These are phyloP conservation scores for Oxycera nigricornis DNA, from an alignment of 2,888 invertebrate genomes.

Conservation along the genomic window DNA sequence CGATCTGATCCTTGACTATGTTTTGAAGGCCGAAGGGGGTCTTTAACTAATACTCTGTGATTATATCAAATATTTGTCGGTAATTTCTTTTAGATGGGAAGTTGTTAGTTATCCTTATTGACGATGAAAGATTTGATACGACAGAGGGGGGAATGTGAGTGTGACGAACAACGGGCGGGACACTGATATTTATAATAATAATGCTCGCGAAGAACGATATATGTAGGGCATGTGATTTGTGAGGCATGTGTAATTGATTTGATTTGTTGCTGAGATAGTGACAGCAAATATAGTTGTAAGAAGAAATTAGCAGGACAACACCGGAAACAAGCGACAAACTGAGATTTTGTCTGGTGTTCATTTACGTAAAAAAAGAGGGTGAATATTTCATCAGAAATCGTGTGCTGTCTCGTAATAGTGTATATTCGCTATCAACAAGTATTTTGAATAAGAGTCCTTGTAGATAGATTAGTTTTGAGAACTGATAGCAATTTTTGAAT, in stretches of 20 bases:
- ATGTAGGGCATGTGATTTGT: neutral
- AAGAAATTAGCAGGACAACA: too few relatives aligned
- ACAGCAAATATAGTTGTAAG: neutral
- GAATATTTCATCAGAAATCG: too few relatives aligned
- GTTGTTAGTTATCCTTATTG: neutral
- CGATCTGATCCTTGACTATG: too few relatives aligned
- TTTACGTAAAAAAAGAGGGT: too few relatives aligned
- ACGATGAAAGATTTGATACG: neutral
- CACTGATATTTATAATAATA: neutral
- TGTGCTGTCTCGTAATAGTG: too few relatives aligned
- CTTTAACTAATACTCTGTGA: conserved; percentile 17
- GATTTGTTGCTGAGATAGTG: neutral
- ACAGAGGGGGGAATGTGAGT: too few relatives aligned
- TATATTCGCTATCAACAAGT: too few relatives aligned
- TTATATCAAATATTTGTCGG: conserved; percentile 35
- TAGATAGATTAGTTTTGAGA: too few relatives aligned
- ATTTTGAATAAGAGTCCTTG: too few relatives aligned
- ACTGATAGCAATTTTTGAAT: too few relatives aligned
- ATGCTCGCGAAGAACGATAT: neutral
- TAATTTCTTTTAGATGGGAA: conserved; percentile 26
- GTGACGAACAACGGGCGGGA: neutral
- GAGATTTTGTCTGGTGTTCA: too few relatives aligned
- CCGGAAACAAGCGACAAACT: too few relatives aligned
- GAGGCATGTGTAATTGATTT: neutral
- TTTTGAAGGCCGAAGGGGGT: neutral